These are phyloP conservation scores for Sterna hirundo DNA, from an alignment of 2,113 vertebrate species.

Conservation along the genomic window DNA sequence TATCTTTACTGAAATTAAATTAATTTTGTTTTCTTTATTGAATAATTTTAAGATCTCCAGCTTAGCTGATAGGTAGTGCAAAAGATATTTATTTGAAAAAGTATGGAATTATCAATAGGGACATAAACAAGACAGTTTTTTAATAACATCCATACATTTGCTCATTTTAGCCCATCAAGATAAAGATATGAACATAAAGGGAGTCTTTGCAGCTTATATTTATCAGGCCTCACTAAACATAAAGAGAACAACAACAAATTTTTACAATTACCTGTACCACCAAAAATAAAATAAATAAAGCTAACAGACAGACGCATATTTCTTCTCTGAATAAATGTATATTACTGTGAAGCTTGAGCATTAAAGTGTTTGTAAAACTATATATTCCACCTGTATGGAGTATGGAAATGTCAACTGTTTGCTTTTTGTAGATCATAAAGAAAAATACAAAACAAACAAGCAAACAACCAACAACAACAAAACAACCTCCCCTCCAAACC, in stretches of 20 bases:
- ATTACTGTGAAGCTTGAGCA: neutral
- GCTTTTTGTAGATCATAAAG: neutral
- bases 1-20: neutral
- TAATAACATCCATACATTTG: neutral
- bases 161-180: neutral
- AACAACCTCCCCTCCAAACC: accelerated
- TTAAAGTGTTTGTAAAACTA: neutral
- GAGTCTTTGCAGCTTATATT: neutral
- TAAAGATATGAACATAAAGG: neutral
- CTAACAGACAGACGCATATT: neutral
- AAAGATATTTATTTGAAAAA: neutral
- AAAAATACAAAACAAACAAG: neutral
- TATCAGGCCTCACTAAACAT: neutral
- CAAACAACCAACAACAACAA: neutral
- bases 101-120: neutral
- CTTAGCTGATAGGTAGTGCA: neutral
- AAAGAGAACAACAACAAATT: neutral
- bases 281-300: neutral
- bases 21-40: neutral
- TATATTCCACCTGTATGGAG: neutral
- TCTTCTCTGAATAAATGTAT: neutral
- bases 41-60: neutral
- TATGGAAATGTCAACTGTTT: neutral
- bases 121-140: neutral
- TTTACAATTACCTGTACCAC: neutral